These are phyloP conservation scores for Petrocephalus schoutedeni DNA, from an alignment of 2,797 vertebrate species.

Conservation along the genomic window DNA sequence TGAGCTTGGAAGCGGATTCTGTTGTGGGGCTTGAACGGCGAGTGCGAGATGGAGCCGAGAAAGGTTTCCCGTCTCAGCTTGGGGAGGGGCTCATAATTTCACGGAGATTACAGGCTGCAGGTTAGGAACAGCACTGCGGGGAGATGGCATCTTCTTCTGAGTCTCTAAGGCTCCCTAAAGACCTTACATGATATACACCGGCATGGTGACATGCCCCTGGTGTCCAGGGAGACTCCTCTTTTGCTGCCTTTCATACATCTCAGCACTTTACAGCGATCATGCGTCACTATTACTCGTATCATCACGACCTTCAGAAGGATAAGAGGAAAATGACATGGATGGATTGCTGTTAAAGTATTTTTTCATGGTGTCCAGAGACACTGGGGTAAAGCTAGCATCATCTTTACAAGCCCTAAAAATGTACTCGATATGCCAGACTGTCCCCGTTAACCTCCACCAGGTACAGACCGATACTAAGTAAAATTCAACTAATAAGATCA, in stretches of 20 bases:
- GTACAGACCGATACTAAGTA: neutral
- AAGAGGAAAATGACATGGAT: neutral
- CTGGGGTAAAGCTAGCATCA: neutral
- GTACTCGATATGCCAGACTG: neutral
- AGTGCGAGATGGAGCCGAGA: neutral
- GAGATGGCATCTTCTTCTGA: neutral
- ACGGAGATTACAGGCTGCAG: neutral
- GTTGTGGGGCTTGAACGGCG: neutral
- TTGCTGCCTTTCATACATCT: neutral
- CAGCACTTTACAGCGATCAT: neutral
- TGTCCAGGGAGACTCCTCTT: neutral
- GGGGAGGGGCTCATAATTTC: too few relatives aligned
- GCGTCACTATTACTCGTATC: neutral
- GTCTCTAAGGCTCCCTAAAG: neutral
- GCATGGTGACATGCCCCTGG: neutral
- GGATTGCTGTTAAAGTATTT: neutral
- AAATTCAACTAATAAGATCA: too few relatives aligned
- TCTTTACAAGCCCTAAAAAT: neutral
- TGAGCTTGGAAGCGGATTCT: conserved; percentile 11
- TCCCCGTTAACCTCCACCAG: neutral
- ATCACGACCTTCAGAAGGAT: neutral
- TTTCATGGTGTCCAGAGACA: neutral
- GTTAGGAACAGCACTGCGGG: neutral
- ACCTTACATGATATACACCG: neutral
- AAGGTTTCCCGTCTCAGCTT: neutral